These are phyloP conservation scores for Scytalopus superciliaris DNA, from an alignment of 2,113 vertebrate species.

Conservation along the genomic window DNA sequence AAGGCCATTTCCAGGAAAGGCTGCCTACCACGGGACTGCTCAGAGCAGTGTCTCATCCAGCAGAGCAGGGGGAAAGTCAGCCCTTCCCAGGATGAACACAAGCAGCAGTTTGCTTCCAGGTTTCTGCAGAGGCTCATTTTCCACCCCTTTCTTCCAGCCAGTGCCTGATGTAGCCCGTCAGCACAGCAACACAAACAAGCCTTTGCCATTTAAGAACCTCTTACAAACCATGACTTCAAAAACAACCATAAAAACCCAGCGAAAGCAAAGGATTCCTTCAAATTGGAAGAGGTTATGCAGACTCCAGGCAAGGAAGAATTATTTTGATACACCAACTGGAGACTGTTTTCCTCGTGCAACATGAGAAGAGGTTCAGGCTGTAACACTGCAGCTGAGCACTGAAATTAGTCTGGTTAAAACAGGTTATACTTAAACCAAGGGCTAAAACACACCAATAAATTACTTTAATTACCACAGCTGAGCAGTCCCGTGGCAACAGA, in stretches of 20 bases:
- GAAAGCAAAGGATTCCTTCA: not conserved
- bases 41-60: not conserved
- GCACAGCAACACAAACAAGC: not conserved
- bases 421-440: not conserved
- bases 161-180: not conserved
- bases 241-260: not conserved
- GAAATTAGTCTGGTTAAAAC: not conserved
- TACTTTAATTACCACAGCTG: not conserved
- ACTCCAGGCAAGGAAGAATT: not conserved
- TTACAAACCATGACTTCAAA: not conserved
- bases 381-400: not conserved
- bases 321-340: not conserved
- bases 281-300: not conserved
- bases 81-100: not conserved
- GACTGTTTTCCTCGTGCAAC: not conserved
- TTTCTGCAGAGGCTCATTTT: not conserved
- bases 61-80: not conserved
- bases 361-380: not conserved
- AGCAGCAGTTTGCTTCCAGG: not conserved
- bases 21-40: not conserved
- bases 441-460: conserved; percentile 29
- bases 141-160: not conserved
- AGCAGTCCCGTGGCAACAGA: not conserved
- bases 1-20: not conserved
- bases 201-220: not conserved